Evolutionary conservation across 2,797 vertebrate species (phyloP), one percentile per base, ranked within the genome.

Genomic region (Manis pentadactyla): DNA sequence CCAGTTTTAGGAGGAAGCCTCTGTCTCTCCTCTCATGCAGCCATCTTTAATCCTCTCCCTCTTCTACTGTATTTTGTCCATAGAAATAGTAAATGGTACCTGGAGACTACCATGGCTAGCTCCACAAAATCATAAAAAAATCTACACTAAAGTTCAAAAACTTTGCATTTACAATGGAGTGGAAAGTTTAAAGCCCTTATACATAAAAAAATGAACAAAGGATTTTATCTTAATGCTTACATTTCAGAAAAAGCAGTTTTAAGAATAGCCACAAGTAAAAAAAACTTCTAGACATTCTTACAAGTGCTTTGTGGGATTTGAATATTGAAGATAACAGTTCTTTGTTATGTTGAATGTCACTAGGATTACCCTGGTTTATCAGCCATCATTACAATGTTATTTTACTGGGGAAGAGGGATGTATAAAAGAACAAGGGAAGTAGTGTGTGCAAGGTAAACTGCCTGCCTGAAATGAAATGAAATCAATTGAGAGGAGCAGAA

Each of bases 161-260:
- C 23, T 85, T 88, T 53, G 66, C 21, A 74, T 79, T 93, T 81
- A 95, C 59, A 78, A 73, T 27, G 6, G 55, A 64, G 19, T 78
- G 34, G 53, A 57, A 96, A 96, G 83, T 23, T 69, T 73, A 89
- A 86, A 95, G 64, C 63, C 11, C 21, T 86, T 79, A 83, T 19
- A 84, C 5, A 64, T 27, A 92, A 14, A 77, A 96, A 42, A 81
- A 53, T 69, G 42, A 91, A 78, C 63, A 68, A 81, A 90, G 51
- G 6, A 68, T 46, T 86, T 69, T 77, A 89, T 85, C 31, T 92
- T 95, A 88, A 85, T 51, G 51, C 37, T 92, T 93, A 92, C 34
- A 96, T 77, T 92, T 83, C 77, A 87, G 49, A 87, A 96, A 96
- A 42, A 82, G 63, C 12, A 96, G 42, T 88, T 91, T 95, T 73